Percentiles rank a stretch among this genome's conserved stretches.
Conservation (phyloP, 1,140 invertebrate species). For the Drosophila nasuta region DNA sequence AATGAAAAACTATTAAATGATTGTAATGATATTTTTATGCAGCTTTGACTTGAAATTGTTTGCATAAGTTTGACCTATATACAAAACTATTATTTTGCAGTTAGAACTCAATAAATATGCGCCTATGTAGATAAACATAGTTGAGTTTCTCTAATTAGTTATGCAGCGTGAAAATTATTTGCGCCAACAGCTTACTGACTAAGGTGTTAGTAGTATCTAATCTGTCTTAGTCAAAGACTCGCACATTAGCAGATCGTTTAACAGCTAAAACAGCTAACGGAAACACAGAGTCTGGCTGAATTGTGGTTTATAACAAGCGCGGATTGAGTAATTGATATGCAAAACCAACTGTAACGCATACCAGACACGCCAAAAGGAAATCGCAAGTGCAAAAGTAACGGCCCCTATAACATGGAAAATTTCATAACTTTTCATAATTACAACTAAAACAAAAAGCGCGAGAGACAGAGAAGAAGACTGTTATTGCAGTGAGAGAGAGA, state of each 20-base stretch:
- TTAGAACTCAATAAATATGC: too few species aligned
- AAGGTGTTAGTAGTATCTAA: not conserved
- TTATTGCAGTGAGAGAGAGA: conserved; percentile 2
- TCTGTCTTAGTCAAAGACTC: conserved; percentile 1
- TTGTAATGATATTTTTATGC: too few species aligned
- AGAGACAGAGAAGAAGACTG: conserved; percentile 6
- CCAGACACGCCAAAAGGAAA: conserved; percentile 59
- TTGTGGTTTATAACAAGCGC: conserved; percentile 11
- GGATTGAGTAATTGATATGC: conserved; percentile 76
- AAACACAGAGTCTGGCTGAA: conserved; percentile 10
- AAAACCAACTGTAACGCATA: conserved; percentile 43
- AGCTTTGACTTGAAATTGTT: too few species aligned
- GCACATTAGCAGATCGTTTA: conserved; percentile 26
- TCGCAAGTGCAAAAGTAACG: conserved; percentile 54
- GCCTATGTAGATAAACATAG: not conserved
- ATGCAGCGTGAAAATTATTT: not conserved
- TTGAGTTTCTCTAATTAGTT: not conserved
- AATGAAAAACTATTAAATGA: too few species aligned
- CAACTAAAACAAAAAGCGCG: conserved; percentile 19
- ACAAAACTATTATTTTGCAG: too few species aligned
- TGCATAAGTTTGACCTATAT: too few species aligned
- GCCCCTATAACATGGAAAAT: conserved; percentile 44
- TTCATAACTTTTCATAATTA: conserved; percentile 72
- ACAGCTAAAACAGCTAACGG: conserved; percentile 8
- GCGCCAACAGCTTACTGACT: not conserved